phyloP scores from a whole-genome alignment of 64 coral and sea anemone species.

The Pocillopora verrucosa region DNA sequence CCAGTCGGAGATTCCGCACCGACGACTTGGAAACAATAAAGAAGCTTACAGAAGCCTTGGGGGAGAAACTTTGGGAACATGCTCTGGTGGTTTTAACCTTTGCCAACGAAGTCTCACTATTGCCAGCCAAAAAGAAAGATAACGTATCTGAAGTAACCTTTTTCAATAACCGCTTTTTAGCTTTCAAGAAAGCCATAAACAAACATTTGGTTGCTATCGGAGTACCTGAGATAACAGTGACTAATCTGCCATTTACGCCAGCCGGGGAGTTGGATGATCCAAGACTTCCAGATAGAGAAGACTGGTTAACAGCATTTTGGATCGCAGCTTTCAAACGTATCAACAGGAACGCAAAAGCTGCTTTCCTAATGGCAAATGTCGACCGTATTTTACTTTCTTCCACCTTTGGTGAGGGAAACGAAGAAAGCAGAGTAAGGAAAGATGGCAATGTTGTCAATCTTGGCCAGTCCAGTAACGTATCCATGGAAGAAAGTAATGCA shows the following conservation, averaged over 20 bases:
- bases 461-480: not conserved
- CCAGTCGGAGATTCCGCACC: too few species aligned
- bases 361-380: not conserved
- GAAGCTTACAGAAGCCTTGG: too few species aligned
- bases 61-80: too few species aligned
- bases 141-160: not conserved
- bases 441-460: not conserved
- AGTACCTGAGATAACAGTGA: too few species aligned
- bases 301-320: too few species aligned
- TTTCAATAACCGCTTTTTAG: not conserved
- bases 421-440: not conserved
- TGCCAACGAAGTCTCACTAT: not conserved
- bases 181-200: slow-evolving; percentile 7
- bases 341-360: too few species aligned
- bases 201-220: not conserved
- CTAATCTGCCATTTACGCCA: too few species aligned
- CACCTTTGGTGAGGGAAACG: not conserved
- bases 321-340: too few species aligned
- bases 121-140: not conserved
- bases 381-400: not conserved
- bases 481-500: not conserved
- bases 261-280: too few species aligned
- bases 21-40: too few species aligned
- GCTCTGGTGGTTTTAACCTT: too few species aligned
- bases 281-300: too few species aligned